These are phyloP conservation scores for Epinotia bilunana DNA, from an alignment of 2,888 invertebrate species.

Conservation along the genomic window DNA sequence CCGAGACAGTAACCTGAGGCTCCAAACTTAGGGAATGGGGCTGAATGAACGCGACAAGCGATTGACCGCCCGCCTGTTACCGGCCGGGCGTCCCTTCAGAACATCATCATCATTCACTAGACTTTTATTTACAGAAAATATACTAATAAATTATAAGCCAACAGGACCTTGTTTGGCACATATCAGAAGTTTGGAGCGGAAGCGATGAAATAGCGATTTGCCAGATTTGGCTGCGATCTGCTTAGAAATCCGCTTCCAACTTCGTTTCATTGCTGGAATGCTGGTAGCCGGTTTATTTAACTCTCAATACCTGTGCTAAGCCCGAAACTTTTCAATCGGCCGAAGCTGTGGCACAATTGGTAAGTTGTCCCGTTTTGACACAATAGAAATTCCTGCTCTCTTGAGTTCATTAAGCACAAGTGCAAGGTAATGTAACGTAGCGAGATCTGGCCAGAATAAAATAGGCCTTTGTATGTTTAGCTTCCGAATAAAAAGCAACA, in stretches of 20 bases:
- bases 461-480: background rate
- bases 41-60: too few relatives aligned
- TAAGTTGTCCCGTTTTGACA: background rate
- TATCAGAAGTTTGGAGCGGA: background rate
- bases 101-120: too few relatives aligned
- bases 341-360: background rate
- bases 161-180: background rate
- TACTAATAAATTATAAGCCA: background rate
- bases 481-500: background rate
- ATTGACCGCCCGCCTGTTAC: too few relatives aligned
- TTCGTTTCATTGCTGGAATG: background rate
- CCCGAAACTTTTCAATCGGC: slow-evolving; percentile 4
- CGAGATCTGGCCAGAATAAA: background rate
- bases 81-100: too few relatives aligned
- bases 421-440: background rate
- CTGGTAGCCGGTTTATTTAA: slow-evolving; percentile 7
- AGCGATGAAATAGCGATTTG: background rate
- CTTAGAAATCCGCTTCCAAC: background rate
- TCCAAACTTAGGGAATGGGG: too few relatives aligned
- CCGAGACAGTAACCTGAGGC: too few relatives aligned
- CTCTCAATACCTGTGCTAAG: slow-evolving; percentile 2
- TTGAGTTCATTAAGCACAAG: background rate
- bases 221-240: background rate
- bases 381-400: background rate
- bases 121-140: slow-evolving; percentile 1